These are phyloP conservation scores for Metridium senile DNA, from an alignment of 92 coral and sea anemone genomes.

Conservation along the genomic window DNA sequence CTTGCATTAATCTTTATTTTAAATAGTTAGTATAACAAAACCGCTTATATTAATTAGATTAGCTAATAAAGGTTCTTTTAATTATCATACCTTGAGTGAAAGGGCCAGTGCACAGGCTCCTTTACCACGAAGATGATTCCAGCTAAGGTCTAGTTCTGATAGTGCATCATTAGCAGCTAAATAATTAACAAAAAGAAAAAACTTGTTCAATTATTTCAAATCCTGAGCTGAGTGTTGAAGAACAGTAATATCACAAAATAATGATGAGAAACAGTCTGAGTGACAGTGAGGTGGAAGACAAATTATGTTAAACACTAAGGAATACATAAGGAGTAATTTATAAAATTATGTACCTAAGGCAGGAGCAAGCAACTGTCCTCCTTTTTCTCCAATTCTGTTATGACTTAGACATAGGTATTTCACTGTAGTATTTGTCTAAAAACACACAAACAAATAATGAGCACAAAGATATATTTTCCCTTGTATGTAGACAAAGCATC, in stretches of 20 bases:
- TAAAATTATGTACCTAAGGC: slow-evolving; percentile 73
- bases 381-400: slow-evolving; percentile 92
- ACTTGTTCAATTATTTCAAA: no score
- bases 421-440: slow-evolving; percentile 72
- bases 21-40: no score
- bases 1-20: no score
- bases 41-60: no score
- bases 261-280: no score
- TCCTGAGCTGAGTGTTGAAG: no score
- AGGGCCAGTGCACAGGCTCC: slow-evolving; percentile 95
- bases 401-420: slow-evolving; percentile 86
- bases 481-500: no score
- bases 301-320: no score
- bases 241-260: no score
- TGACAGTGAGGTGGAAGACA: no score
- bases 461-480: no score
- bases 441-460: not conserved
- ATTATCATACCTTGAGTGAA: slow-evolving; percentile 96
- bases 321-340: not conserved
- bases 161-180: slow-evolving; percentile 89
- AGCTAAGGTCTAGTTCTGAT: slow-evolving; percentile 81
- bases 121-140: slow-evolving; percentile 95
- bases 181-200: not conserved
- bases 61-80: no score
- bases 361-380: slow-evolving; percentile 79